Conservation (phyloP, 2,888 invertebrate genomes). For the Synanthedon myopaeformis region DNA sequence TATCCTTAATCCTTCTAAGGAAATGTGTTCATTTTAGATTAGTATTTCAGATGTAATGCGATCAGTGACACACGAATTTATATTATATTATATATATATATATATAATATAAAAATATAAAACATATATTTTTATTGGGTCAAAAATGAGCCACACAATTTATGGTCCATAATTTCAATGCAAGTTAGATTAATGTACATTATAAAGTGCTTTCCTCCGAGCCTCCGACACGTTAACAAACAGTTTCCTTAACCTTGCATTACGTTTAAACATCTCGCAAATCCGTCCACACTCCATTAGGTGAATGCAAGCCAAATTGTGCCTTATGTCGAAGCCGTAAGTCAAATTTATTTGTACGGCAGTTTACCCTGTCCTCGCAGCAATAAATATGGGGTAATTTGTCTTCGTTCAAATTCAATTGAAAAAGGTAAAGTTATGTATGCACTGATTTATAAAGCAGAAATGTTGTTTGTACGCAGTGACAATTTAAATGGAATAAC, state of each 20-base stretch:
- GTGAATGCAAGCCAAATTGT: constrained; percentile 14
- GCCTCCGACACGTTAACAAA: background rate
- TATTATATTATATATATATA: too few species aligned
- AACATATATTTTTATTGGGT: too few species aligned
- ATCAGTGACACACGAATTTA: too few species aligned
- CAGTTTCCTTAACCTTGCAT: constrained; percentile 1
- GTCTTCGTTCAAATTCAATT: constrained; percentile 5
- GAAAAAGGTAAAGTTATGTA: background rate
- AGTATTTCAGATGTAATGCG: too few species aligned
- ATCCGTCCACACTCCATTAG: constrained; percentile 17
- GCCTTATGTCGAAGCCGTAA: constrained; percentile 14
- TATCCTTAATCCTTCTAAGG: too few species aligned
- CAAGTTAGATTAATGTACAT: background rate
- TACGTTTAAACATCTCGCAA: constrained; percentile 8
- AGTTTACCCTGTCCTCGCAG: constrained; percentile 14
- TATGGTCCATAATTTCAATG: too few species aligned
- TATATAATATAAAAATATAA: too few species aligned
- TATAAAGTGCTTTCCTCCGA: background rate
- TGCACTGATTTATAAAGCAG: too few species aligned
- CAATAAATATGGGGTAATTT: constrained; percentile 16
- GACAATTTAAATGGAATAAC: too few species aligned
- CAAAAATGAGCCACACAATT: too few species aligned
- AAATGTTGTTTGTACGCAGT: too few species aligned
- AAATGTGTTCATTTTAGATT: too few species aligned
- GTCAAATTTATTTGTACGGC: constrained; percentile 15